Percentiles rank a stretch among this genome's conserved stretches.
Conservation (phyloP, 2,113 vertebrate species). For the Patagioenas fasciata region DNA sequence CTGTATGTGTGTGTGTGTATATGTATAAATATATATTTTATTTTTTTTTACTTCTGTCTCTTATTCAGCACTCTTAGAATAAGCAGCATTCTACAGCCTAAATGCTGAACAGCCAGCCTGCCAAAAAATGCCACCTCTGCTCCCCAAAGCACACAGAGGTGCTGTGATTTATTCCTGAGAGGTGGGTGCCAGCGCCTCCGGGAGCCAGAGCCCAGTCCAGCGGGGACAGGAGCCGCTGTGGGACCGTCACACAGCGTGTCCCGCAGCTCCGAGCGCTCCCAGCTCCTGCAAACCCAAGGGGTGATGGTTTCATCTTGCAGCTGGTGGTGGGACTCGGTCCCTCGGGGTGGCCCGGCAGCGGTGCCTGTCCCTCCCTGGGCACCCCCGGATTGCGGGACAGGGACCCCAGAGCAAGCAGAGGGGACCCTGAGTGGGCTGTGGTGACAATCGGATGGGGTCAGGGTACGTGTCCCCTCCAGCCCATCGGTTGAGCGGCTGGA, state of each 20-base stretch:
- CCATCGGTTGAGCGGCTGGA: not conserved
- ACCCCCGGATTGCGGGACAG: not conserved
- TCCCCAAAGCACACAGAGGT: not conserved
- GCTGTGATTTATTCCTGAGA: not conserved
- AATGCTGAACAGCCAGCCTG: not conserved
- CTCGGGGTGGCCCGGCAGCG: not conserved
- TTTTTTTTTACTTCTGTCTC: not conserved
- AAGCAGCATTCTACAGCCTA: not conserved
- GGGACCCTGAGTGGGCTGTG: fast-evolving
- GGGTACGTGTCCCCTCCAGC: fast-evolving
- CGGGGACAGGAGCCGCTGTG: too few relatives aligned
- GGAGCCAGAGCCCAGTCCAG: not conserved
- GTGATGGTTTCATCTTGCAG: not conserved
- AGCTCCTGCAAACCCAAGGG: fast-evolving
- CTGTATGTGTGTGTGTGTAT: not conserved
- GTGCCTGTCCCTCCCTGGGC: too few relatives aligned
- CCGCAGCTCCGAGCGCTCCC: not conserved
- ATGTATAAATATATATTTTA: not conserved
- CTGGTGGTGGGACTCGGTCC: not conserved
- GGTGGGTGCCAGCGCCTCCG: not conserved
- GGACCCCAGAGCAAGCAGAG: not conserved
- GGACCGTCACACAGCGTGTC: not conserved
- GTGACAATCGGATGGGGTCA: not conserved
- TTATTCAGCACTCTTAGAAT: not conserved
- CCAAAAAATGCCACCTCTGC: not conserved